Evolutionary conservation across 1,140 invertebrate species (phyloP).

Genomic region (Pseudoatta argentina): DNA sequence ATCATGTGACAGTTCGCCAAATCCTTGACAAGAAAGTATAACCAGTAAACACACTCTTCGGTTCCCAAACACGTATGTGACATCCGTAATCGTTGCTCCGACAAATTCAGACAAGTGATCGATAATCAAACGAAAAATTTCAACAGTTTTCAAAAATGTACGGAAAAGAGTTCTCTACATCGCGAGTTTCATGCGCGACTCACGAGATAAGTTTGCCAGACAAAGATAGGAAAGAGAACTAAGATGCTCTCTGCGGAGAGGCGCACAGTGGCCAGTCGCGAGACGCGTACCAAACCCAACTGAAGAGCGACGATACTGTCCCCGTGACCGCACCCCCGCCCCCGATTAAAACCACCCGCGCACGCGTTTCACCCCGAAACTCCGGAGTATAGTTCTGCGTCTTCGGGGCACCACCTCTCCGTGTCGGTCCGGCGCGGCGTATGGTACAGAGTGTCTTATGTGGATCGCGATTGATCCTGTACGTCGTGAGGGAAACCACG

Average conservation of each 20-base stretch:
- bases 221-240: not conserved
- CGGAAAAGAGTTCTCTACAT: not conserved
- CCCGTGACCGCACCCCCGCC: conserved; percentile 81
- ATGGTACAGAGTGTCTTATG: conserved; percentile 10
- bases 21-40: conserved; percentile 24
- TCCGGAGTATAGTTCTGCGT: conserved; percentile 61
- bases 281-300: conserved; percentile 84
- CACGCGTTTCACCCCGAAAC: conserved; percentile 81
- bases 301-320: conserved; percentile 79
- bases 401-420: conserved; percentile 56
- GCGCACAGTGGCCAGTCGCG: conserved; percentile 75
- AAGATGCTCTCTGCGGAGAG: not conserved
- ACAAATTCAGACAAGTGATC: conserved; percentile 28
- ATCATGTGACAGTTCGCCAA: conserved; percentile 18
- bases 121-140: conserved; percentile 38
- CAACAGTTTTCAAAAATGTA: not conserved
- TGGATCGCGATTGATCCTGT: conserved; percentile 48
- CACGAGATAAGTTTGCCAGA: not conserved
- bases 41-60: conserved; percentile 53
- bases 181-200: conserved; percentile 12
- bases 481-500: conserved; percentile 12
- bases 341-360: conserved; percentile 80
- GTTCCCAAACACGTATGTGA: conserved; percentile 24
- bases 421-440: not conserved
- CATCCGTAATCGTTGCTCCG: conserved; percentile 26